Base-by-base conservation (phyloP, 2,888 invertebrate genomes). In the Drosophila monieri region DNA sequence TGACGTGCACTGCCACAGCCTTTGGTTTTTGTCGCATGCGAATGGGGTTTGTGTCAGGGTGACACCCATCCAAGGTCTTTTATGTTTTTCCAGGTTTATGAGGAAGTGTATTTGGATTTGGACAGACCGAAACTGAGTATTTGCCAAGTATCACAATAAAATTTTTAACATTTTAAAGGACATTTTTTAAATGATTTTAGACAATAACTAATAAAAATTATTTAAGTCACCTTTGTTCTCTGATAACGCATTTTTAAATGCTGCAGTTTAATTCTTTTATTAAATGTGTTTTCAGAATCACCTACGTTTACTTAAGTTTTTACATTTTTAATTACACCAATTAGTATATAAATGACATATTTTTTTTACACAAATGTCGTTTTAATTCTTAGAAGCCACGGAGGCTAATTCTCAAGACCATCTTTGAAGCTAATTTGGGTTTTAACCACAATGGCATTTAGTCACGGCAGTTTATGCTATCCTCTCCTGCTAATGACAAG, bases 21-120 rank as follows among this genome's bases (percentile, higher is more conserved):
- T 27, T 44, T 59, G 57, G 64, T 47, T 37, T 39, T 39, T 49
- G 27, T 69, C 70, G 55, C 51, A 70, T 74, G 55, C 54, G 56
- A 77, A 53, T 69, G 54, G 48, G 51, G 46, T 54, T 73, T 59
- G 55, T 71, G 74, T 79, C 85, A 85, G 69, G 73, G 84, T 70
- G 77, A 73, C 74, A 53, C 53, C 27, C 21, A 27, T 14, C 18
- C 54, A 54, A 61, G 49, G 62, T 35, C 14, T 43, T 35, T 15
- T 41, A 18, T n/a, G 15, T 10, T 48, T 14, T 14, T 25, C 27
- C 6, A n/a, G 9, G 12, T 10, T 4, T 30, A 49, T 10, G n/a
- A 30, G 35, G 15, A 57, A 57, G 41, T n/a, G n/a, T 27, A 3
- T 9, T 27, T 2, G 18, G 18, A 18, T 18, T 18, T 18, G 2